These are phyloP conservation scores for Ormyrus pomaceus DNA, from an alignment of 2,888 invertebrate genomes.

Conservation along the genomic window DNA sequence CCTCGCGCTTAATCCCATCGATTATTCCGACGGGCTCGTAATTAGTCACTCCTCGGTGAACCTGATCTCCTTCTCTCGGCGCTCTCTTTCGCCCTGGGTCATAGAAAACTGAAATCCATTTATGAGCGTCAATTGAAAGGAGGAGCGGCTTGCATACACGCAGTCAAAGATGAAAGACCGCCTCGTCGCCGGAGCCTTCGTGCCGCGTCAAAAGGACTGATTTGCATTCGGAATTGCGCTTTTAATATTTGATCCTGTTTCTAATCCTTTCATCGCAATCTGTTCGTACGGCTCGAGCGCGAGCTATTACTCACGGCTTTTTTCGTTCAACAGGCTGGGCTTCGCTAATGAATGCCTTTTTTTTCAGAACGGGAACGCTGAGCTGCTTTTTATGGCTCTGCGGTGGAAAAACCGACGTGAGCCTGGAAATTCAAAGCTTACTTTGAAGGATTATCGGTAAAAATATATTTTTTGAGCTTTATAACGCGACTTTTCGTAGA, in stretches of 20 bases:
- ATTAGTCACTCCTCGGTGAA: slow-evolving; percentile 55
- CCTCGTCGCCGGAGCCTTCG: not conserved
- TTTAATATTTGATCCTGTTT: slow-evolving; percentile 50
- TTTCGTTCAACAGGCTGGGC: not conserved
- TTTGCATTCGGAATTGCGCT: slow-evolving; percentile 50
- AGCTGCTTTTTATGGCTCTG: not conserved
- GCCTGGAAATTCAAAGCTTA: no score
- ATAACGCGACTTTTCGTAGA: no score
- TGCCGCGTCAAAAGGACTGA: slow-evolving; percentile 35
- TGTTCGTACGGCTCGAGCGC: not conserved
- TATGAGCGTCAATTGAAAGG: slow-evolving; percentile 48
- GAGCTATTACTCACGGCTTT: not conserved
- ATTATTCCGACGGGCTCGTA: slow-evolving; percentile 47
- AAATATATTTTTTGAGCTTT: no score
- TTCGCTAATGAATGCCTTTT: slow-evolving; percentile 15
- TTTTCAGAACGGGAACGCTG: no score
- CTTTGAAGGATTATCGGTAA: no score
- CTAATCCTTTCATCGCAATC: slow-evolving; percentile 49
- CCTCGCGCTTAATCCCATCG: slow-evolving; percentile 52
- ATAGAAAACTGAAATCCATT: slow-evolving; percentile 43
- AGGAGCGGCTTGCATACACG: not conserved
- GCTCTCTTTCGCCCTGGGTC: not conserved
- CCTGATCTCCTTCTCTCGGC: not conserved
- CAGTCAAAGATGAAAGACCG: slow-evolving; percentile 28
- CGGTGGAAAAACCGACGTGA: no score